Conservation (phyloP, 2,797 vertebrate species). For the Crocidura indochinensis region DNA sequence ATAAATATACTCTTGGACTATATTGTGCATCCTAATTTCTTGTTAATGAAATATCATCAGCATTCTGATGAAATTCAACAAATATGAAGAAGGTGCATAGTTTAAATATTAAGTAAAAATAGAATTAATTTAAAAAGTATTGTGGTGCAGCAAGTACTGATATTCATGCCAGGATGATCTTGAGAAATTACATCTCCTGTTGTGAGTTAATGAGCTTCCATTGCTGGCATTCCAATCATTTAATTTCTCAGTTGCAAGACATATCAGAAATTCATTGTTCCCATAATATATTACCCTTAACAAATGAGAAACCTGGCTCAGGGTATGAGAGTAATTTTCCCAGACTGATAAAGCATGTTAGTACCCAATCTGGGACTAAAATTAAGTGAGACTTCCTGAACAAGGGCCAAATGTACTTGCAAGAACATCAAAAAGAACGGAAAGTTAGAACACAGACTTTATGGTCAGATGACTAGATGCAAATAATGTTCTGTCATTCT, state of each 20-base stretch:
- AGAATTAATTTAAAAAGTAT: slow-evolving; percentile 64
- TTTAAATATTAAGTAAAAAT: slow-evolving; percentile 74
- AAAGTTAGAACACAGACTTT: neutral
- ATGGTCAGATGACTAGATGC: neutral
- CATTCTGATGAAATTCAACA: slow-evolving; percentile 29
- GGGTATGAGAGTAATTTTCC: neutral
- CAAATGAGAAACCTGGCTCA: slow-evolving; percentile 43
- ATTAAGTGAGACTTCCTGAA: neutral
- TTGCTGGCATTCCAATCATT: slow-evolving; percentile 60
- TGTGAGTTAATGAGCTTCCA: slow-evolving; percentile 63
- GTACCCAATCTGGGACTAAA: neutral
- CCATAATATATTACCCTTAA: neutral
- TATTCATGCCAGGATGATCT: slow-evolving; percentile 44
- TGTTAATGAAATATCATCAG: slow-evolving; percentile 48
- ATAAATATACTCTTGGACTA: neutral
- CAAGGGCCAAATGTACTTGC: neutral
- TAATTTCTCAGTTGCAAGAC: slow-evolving; percentile 53
- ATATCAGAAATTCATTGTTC: slow-evolving; percentile 58
- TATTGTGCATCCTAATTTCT: neutral
- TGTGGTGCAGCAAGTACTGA: neutral
- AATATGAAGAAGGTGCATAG: neutral
- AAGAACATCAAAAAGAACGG: neutral
- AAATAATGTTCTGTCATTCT: neutral
- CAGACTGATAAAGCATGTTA: neutral
- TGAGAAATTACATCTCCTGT: slow-evolving; percentile 54